These are phyloP conservation scores for Idris sp. DNA, from an alignment of 1,140 invertebrate species.

Conservation along the genomic window DNA sequence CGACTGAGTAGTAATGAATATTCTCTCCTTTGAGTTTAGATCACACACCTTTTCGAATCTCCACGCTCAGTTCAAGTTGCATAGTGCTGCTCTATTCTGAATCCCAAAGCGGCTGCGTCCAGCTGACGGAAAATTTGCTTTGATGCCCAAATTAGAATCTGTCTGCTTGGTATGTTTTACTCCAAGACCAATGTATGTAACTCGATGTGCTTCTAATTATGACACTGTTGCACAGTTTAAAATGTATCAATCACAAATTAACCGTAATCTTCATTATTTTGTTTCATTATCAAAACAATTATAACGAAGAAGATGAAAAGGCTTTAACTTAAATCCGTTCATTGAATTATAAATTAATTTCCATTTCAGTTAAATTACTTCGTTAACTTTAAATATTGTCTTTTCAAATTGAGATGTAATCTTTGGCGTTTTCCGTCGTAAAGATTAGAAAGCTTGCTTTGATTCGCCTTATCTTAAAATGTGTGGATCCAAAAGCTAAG, in stretches of 20 bases:
- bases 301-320: neutral
- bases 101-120: slow-evolving; percentile 64
- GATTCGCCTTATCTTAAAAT: slow-evolving; percentile 51
- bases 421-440: slow-evolving; percentile 39
- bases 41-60: slow-evolving; percentile 55
- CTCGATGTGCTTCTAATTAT: slow-evolving; percentile 9
- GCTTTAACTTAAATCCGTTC: neutral
- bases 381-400: slow-evolving; percentile 31
- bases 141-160: slow-evolving; percentile 76
- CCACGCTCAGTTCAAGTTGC: slow-evolving; percentile 62
- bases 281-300: slow-evolving; percentile 7
- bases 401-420: slow-evolving; percentile 48
- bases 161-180: slow-evolving; percentile 44
- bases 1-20: slow-evolving; percentile 66
- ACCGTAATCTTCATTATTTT: slow-evolving; percentile 2
- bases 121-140: slow-evolving; percentile 72
- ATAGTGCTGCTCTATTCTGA: slow-evolving; percentile 63
- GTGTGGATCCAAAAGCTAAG: slow-evolving; percentile 58
- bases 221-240: slow-evolving; percentile 38
- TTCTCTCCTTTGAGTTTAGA: slow-evolving; percentile 64
- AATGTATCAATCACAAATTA: slow-evolving; percentile 19
- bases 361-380: slow-evolving; percentile 30
- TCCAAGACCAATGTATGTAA: slow-evolving; percentile 25
- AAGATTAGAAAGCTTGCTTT: slow-evolving; percentile 55
- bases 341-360: slow-evolving; percentile 29